Evolutionary conservation across 2,888 invertebrate genomes (phyloP), one percentile per base, ranked within the genome.

Genomic region (Allophyes oxyacanthae): DNA sequence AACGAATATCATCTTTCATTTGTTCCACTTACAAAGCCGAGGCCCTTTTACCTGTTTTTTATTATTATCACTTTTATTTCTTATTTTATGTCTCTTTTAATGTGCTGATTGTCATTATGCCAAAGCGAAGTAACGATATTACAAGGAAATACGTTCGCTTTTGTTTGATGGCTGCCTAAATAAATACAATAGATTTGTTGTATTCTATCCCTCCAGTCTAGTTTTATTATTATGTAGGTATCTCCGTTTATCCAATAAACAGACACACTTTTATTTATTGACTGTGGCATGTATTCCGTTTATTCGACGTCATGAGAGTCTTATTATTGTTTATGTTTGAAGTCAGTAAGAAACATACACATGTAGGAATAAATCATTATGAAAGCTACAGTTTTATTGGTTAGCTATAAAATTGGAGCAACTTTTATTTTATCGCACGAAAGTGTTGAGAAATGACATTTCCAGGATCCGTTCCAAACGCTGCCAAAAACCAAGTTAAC

Each of bases 51-150:
- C 33, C 37, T 33, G 30, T 65, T 43, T 61, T 50, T n/a, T n/a
- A n/a, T n/a, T 43, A 41, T 13, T 50, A 41, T 38, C 14, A 42
- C 7, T 62, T 72, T 65, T 56, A 63, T 63, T 48, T 26, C 20
- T 49, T 57, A 54, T 63, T 67, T 20, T 54, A 72, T 61, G 74
- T 49, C 45, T 63, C 20, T 63, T 70, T 70, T 70, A 45, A 63
- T 40, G 62, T 32, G 15, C 40, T 48, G 15, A 51, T 49, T 40
- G 14, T 41, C 43, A 49, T 53, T 44, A 40, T n/a, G 15, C 28
- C 15, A 34, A 56, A 55, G 38, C 15, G 11, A 45, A 48, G 48
- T 55, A 37, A 49, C 8, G 42, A 43, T 11, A 36, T 36, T 41
- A 38, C 32, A 37, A 36, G 43, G 50, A 44, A 48, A 48, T 40